Base-by-base conservation (phyloP, 2,113 vertebrate species). In the Tupaia tana region DNA sequence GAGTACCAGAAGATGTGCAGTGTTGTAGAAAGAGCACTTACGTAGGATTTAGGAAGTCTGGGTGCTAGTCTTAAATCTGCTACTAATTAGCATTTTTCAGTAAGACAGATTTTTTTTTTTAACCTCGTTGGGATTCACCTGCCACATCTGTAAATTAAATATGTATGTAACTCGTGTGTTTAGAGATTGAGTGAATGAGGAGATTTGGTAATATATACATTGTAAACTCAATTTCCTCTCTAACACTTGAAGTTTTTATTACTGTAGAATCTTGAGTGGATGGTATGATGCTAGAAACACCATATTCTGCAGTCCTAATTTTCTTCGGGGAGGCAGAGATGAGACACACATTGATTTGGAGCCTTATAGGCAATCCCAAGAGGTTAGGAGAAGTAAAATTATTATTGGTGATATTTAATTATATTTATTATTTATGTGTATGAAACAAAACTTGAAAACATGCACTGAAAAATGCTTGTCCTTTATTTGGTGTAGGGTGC, bases 321-420 rank as follows among this genome's bases (percentile, higher is more conserved):
- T 70, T 89, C 63, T 85, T 63, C 81, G 7, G 29, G 52, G 58
- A 15, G 11, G 58, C 12, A 2, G 56, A 8, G 20, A 0, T 14
- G 61, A 78, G 64, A 94, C 86, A 2, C 64, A 92, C 94, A 69
- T 91, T 58, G 71, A 58, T 86, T 93, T 96, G 89, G 20, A 90
- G 13, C 89, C 56, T 92, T 88, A 66, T 8, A 29, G n/a, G 69
- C 14, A 90, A 16, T 83, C 24, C 24, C 5, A 70, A 73, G 67
- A 52, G 18, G 75, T 69, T 89, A 91, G 63, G 63, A 69, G 75
- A 87, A 93, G 14, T 90, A 63, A 27, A 85, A 54, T 93, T 90
- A 86, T 75, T 87, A 67, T 71, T 79, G n/a, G 61, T 94, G 80
- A 66, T 74, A 73, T 86, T 94, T 94, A 91, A 86, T 95, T 96